A percentile compares a stretch with the other conserved stretches of the same genome.
phyloP scores from a whole-genome alignment of 2,888 invertebrate species.

The Tribolium freemani region DNA sequence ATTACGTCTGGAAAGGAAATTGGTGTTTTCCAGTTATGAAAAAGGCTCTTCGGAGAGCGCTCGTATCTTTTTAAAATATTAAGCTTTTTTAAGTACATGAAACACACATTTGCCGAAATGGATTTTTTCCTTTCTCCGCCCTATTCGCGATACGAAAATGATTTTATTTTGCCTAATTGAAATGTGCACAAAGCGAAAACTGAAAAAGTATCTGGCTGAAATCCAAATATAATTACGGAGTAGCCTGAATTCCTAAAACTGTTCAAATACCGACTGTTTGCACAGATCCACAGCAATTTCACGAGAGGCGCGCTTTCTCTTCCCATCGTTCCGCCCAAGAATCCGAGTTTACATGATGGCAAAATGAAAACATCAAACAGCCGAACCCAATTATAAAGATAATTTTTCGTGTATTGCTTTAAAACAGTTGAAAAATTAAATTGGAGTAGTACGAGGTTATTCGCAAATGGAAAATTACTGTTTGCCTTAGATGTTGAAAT shows the following conservation, averaged over 20 bases:
- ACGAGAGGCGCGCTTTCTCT: slow-evolving; percentile 41
- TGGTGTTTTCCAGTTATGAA: slow-evolving; percentile 36
- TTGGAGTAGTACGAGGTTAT: slow-evolving; percentile 14
- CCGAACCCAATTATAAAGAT: slow-evolving; percentile 43
- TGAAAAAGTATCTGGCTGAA: slow-evolving; percentile 60
- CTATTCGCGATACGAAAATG: slow-evolving; percentile 20
- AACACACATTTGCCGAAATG: slow-evolving; percentile 34
- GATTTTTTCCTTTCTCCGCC: slow-evolving; percentile 15
- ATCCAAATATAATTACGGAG: slow-evolving; percentile 59
- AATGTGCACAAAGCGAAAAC: slow-evolving; percentile 60
- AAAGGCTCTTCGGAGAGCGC: slow-evolving; percentile 30
- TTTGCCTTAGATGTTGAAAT: slow-evolving; percentile 36
- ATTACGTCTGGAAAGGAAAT: slow-evolving; percentile 33
- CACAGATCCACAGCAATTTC: slow-evolving; percentile 52
- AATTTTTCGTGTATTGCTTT: slow-evolving; percentile 40
- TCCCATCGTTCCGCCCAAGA: slow-evolving; percentile 31
- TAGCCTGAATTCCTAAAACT: slow-evolving; percentile 57
- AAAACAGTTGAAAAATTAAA: slow-evolving; percentile 38
- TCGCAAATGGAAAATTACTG: slow-evolving; percentile 32
- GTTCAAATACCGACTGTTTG: slow-evolving; percentile 56
- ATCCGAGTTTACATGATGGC: slow-evolving; percentile 32
- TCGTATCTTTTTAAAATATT: slow-evolving; percentile 34
- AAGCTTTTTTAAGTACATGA: slow-evolving; percentile 39
- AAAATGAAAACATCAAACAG: slow-evolving; percentile 45
- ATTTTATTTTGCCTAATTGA: slow-evolving; percentile 55